These are phyloP conservation scores for Neoscelio sp. DNA, from an alignment of 2,888 invertebrate genomes.

Conservation along the genomic window DNA sequence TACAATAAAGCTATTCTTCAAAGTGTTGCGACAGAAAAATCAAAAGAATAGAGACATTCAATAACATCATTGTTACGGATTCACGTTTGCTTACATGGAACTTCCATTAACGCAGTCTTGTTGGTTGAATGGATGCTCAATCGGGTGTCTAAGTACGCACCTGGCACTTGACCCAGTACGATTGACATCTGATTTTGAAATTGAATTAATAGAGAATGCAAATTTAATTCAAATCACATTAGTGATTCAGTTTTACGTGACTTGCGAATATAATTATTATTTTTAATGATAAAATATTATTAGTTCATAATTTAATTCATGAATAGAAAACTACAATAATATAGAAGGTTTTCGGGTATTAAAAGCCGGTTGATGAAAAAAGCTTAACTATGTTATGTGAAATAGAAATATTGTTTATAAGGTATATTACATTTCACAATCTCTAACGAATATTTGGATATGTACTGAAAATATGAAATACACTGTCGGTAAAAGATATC, in stretches of 20 bases:
- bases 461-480: too few species aligned
- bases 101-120: slow-evolving; percentile 64
- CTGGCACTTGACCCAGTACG: slow-evolving; percentile 50
- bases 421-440: too few species aligned
- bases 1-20: not conserved
- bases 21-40: slow-evolving; percentile 1
- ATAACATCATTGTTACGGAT: slow-evolving; percentile 30
- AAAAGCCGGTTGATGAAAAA: too few species aligned
- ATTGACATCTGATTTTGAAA: slow-evolving; percentile 52
- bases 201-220: slow-evolving; percentile 31
- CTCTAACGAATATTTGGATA: too few species aligned
- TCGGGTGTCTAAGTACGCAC: slow-evolving; percentile 65
- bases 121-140: slow-evolving; percentile 53
- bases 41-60: slow-evolving; percentile 7
- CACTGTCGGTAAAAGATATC: too few species aligned
- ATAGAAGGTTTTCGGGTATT: too few species aligned
- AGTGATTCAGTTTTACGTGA: slow-evolving; percentile 12
- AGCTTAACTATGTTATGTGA: too few species aligned
- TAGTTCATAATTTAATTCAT: not conserved
- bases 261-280: not conserved
- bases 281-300: slow-evolving; percentile 2
- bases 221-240: slow-evolving; percentile 23
- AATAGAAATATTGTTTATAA: too few species aligned
- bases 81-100: slow-evolving; percentile 65
- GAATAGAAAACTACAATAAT: too few species aligned